Base-by-base conservation (phyloP, 1,140 invertebrate species). In the Goniozus legneri region DNA sequence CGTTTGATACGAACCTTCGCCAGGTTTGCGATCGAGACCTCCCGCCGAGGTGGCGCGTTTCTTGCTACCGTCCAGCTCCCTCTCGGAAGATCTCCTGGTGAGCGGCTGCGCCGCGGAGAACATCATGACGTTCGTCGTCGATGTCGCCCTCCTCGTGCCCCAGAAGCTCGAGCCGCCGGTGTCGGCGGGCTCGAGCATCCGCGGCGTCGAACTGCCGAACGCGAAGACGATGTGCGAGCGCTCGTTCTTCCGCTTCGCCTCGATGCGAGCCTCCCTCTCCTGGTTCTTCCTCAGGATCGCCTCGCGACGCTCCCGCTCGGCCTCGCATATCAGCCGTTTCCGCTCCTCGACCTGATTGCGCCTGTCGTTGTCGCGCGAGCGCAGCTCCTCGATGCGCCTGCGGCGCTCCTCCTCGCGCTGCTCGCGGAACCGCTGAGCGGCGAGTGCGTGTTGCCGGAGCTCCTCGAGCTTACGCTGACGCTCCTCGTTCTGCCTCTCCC, bases 151-250 rank as follows among this genome's bases (percentile, higher is more conserved):
- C 69, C 89, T 81, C 60, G 87, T 83, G 40, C 85, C 86, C 88
- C 88, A 91, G 77, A 87, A 90, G 2, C 64, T 58, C 43, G 84
- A 82, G 47, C 84, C 82, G 36, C 84, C 82, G 46, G 85, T 84
- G 69, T 91, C 88, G 30, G 85, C 82, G 19, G 88, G 88, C 64
- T 92, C 90, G 56, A 92, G 73, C 78, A 92, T 86, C 46, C 91
- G 79, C 41, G 91, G 89, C 36, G 89, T 92, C 44, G 89, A 92
- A 61, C 89, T 92, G 31, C 91, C 91, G 76, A 93, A 93, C 24
- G 90, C 91, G 77, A 92, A 93, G 15, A 84, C 82, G 52, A 76
- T 76, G 41, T 76, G 73, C 50, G 73, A 76, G 52, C 83, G 77
- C 63, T 88, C 85, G 67, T 84, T 84, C 61, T 80, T 80, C 58